These are phyloP conservation scores for Peromyscus nudipes DNA, from an alignment of 2,797 vertebrate genomes.

Conservation along the genomic window DNA sequence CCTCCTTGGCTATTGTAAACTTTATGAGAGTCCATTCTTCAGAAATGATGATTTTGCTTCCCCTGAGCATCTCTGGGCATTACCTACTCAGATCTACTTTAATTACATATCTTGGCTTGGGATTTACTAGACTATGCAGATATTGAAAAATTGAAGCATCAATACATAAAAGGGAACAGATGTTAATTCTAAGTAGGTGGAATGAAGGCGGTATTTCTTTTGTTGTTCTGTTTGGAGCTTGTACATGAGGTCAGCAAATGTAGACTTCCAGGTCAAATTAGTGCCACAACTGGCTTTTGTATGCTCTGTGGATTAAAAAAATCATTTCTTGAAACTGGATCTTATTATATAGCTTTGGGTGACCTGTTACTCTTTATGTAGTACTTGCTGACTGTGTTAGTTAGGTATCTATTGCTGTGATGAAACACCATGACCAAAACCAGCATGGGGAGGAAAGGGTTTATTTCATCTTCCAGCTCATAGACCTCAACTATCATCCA, in stretches of 20 bases:
- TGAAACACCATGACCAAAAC: neutral
- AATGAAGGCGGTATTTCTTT: neutral
- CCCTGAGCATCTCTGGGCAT: neutral
- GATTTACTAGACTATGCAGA: conserved; percentile 1
- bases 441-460: neutral
- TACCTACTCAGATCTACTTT: conserved; percentile 7
- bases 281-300: neutral
- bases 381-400: neutral
- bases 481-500: neutral
- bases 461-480: neutral
- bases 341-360: neutral
- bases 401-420: neutral
- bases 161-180: conserved; percentile 13
- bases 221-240: neutral
- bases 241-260: neutral
- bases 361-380: neutral
- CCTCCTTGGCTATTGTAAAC: conserved; percentile 15
- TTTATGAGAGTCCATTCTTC: conserved; percentile 33
- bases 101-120: conserved; percentile 33
- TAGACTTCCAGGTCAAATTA: neutral
- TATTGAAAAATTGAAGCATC: conserved; percentile 24
- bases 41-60: conserved; percentile 16
- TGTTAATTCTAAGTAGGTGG: neutral
- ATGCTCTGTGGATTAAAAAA: neutral
- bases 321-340: neutral